A percentile compares a stretch with the other conserved stretches of the same genome.
Evolutionary conservation across 1,140 invertebrate genomes (phyloP).

Genomic region (Drosophila sproati): DNA sequence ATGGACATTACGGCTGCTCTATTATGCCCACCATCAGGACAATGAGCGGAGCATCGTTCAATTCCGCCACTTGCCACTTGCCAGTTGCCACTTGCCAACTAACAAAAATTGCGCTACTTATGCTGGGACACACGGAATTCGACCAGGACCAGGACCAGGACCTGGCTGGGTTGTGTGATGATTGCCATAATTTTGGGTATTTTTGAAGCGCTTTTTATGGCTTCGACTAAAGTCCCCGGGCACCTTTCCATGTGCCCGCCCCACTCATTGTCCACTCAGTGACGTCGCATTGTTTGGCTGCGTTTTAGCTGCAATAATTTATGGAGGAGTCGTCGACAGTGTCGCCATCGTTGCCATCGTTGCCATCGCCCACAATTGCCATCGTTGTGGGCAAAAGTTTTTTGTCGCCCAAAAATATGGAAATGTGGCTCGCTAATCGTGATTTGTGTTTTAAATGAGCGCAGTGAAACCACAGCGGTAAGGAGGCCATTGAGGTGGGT

Average conservation of each 20-base stretch:
- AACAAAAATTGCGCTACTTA: slow-evolving; percentile 33
- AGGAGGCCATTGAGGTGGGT: slow-evolving; percentile 1
- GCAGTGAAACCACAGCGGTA: neutral
- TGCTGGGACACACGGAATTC: neutral
- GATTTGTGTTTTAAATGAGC: slow-evolving; percentile 72
- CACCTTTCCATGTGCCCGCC: neutral
- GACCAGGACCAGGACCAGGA: neutral
- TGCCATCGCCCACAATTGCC: slow-evolving; percentile 48
- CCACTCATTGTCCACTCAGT: slow-evolving; percentile 28
- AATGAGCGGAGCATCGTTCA: slow-evolving; percentile 53
- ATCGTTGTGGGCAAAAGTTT: slow-evolving; percentile 37
- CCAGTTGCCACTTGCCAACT: slow-evolving; percentile 5
- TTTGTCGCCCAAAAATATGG: slow-evolving; percentile 28
- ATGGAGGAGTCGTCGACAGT: slow-evolving; percentile 40
- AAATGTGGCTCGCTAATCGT: slow-evolving; percentile 65
- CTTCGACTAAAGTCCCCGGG: neutral
- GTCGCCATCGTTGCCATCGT: slow-evolving; percentile 14
- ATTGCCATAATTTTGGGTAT: slow-evolving; percentile 70
- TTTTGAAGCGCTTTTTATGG: slow-evolving; percentile 42
- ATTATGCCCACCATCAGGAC: slow-evolving; percentile 60
- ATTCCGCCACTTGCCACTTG: slow-evolving; percentile 20
- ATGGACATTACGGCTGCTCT: slow-evolving; percentile 72
- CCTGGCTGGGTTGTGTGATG: neutral
- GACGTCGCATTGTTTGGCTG: slow-evolving; percentile 59
- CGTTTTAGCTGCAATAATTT: slow-evolving; percentile 63